Percentiles rank a stretch among this genome's conserved stretches.
Conservation (phyloP, 2,797 vertebrate species). For the Myotis pilosus region DNA sequence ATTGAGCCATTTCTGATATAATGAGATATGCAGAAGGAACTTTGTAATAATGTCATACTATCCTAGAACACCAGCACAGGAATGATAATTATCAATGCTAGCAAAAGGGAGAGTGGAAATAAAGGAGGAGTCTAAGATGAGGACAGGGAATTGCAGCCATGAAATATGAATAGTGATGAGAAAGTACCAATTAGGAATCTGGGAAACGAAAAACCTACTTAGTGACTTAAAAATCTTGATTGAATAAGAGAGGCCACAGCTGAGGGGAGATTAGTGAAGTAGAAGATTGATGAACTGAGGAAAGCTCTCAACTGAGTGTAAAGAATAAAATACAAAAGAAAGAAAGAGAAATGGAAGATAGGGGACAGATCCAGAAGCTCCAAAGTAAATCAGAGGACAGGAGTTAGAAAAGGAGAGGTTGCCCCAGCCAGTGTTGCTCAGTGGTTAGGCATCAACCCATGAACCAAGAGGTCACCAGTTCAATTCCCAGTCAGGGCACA, state of each 20-base stretch:
- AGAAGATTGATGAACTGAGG: neutral
- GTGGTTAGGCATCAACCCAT: too few relatives aligned
- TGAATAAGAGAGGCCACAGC: neutral
- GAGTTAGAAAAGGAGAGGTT: neutral
- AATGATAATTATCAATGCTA: neutral
- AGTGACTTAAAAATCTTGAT: neutral
- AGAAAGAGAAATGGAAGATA: neutral
- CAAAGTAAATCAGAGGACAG: neutral
- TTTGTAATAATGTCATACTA: neutral
- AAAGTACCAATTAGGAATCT: neutral
- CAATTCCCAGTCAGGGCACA: too few relatives aligned
- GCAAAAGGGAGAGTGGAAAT: neutral
- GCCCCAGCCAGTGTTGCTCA: too few relatives aligned
- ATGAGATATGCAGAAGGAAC: neutral
- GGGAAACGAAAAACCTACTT: neutral
- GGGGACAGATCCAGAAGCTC: neutral
- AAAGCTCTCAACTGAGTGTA: neutral
- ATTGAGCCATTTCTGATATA: neutral
- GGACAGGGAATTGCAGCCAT: neutral
- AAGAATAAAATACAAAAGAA: constrained; percentile 14
- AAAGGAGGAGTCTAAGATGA: neutral
- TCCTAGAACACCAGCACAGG: neutral
- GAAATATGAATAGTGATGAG: neutral
- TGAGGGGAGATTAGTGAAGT: neutral
- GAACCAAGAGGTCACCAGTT: too few relatives aligned